Base-by-base conservation (phyloP, 2,888 invertebrate genomes). In the Plebejus melissa region DNA sequence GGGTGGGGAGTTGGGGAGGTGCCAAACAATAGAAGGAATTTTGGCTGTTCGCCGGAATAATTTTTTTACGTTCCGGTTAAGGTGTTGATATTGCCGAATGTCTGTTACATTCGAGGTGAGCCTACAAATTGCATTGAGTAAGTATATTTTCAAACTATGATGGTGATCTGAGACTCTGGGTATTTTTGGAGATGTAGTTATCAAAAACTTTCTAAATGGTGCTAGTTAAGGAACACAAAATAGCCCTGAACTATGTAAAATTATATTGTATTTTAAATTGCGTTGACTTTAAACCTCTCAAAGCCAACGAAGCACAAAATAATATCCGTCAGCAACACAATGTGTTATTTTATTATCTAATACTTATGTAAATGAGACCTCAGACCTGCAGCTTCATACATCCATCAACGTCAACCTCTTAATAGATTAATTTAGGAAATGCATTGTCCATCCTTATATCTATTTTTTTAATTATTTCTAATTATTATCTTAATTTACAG, bases 281-380 rank as follows among this genome's bases (percentile, higher is more conserved):
- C 16, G 22, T 22, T 58, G 58, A 7, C 1, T 58, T 22, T 7
- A 58, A 58, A 58, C 58, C 58, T 46, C 46, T 46, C 11, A 0
- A 46, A 46, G 9, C 2, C 54, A 60, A 60, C 60, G 60, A 60
- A 60, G 60, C 60, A 60, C 4, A 11, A 60, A 60, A 28, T 60
- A 9, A 60, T 28, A 28, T 60, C 60, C 60, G 28, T 60, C 60
- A 60, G 9, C 60, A 60, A 22, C 9, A 57, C 57, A 60, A 60
- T 28, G 60, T 28, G 60, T 60, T 60, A 58, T 58, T 58, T 58
- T 22, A 58, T 58, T 58, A 60, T 60, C 28, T 60, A 60, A 60
- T 60, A 60, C 60, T 11, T 60, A 60, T 60, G 60, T 60, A 60
- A 60, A 60, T 60, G 28, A 60, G 28, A 60, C 28, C 22, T 22